Base-by-base conservation (phyloP, 2,888 invertebrate species). In the Epirrita christyi region DNA sequence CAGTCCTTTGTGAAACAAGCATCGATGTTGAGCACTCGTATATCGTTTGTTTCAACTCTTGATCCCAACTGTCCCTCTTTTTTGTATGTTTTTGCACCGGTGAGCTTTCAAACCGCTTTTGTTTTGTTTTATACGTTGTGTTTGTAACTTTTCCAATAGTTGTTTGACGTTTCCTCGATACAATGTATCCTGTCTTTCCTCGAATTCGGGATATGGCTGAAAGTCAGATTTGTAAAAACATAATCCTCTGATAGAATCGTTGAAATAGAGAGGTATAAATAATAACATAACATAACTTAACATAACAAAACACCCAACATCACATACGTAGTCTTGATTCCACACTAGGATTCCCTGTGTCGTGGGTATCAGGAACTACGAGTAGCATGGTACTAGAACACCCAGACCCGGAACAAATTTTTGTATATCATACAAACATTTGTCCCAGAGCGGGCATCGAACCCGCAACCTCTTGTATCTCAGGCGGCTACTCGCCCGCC, bases 11-110 rank as follows among this genome's bases (percentile, higher is more conserved):
- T 51, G 50, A 68, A 64, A 58, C 56, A 57, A 51, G 53, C 61
- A 50, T 65, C 58, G 50, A 59, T 55, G 55, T 49, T 29, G 28
- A 50, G 55, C 56, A 36, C 53, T 63, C 28, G 15, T 54, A 63
- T 63, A 64, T 65, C 64, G 66, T 72, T 68, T 71, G 65, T 65
- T 72, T 58, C 61, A 55, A 68, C 58, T 70, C 65, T 68, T 72
- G 71, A 72, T 72, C 65, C 66, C 64, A 59, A 51, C 65, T 66
- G 66, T 61, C 59, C 55, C 47, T 61, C 28, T 58, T 64, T n/a
- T 64, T 59, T 64, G 60, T 72, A 73, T 69, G 65, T 58, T 67
- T 64, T 69, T 69, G 59, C 63, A 63, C 51, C 59, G 59, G 44
- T 55, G 55, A 59, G 57, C 59, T 66, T 61, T 58, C 46, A 63